Percentiles rank a stretch among this genome's conserved stretches.
phyloP scores from a whole-genome alignment of 2,888 invertebrate genomes.

The Drosophila pseudotalamancana region DNA sequence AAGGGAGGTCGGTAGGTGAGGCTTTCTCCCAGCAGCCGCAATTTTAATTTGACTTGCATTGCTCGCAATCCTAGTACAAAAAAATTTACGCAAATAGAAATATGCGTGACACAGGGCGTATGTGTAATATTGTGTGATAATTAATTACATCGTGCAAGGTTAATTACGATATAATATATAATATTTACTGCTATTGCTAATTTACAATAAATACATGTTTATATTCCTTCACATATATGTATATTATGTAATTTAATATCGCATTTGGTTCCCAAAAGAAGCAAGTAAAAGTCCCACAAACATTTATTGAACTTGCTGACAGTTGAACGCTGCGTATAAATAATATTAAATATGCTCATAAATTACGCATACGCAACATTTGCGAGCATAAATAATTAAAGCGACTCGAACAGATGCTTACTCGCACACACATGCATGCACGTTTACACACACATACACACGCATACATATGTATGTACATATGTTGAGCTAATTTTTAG shows the following conservation, averaged over 20 bases:
- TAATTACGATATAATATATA: neutral
- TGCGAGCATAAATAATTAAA: conserved; percentile 28
- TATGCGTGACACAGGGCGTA: conserved; percentile 26
- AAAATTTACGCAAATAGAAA: neutral
- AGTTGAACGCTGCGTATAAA: conserved; percentile 40
- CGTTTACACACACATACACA: neutral
- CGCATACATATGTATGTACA: conserved; percentile 3
- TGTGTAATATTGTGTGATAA: conserved; percentile 35
- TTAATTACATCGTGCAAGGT: conserved; percentile 1
- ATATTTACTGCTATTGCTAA: neutral
- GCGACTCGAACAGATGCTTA: conserved; percentile 29
- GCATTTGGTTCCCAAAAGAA: neutral
- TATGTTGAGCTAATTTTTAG: neutral
- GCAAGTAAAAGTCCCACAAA: neutral
- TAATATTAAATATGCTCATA: conserved; percentile 32
- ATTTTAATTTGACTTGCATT: conserved; percentile 56
- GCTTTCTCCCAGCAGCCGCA: conserved; percentile 23
- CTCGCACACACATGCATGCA: neutral
- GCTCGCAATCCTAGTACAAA: conserved; percentile 1
- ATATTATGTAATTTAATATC: neutral
- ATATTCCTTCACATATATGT: too few species aligned
- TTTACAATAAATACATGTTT: too few species aligned
- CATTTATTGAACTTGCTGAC: neutral
- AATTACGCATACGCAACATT: conserved; percentile 41
- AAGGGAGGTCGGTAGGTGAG: neutral